phyloP scores from a whole-genome alignment of 2,797 vertebrate genomes.

The Danio albolineatus region DNA sequence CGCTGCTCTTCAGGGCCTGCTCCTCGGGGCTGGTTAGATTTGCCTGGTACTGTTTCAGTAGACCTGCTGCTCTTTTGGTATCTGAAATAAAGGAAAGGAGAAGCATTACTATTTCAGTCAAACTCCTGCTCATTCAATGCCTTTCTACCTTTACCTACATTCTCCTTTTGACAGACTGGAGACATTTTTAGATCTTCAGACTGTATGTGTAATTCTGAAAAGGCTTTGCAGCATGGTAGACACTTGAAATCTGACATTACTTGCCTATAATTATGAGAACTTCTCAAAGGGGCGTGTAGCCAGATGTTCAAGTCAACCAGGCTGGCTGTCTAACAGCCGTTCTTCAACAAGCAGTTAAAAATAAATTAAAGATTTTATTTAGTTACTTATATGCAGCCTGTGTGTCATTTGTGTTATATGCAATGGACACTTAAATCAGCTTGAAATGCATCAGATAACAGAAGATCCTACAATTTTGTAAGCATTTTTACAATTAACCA shows the following conservation, averaged over 20 bases:
- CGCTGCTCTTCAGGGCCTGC: constrained; percentile 83
- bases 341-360: constrained; percentile 1
- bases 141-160: background rate
- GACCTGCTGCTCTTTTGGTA: constrained; percentile 85
- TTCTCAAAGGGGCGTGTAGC: background rate
- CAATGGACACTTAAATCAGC: background rate
- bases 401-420: background rate
- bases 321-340: background rate
- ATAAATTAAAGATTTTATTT: background rate
- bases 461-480: background rate
- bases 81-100: constrained; percentile 72
- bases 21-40: constrained; percentile 84
- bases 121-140: background rate
- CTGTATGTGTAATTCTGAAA: background rate
- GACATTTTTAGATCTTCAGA: background rate
- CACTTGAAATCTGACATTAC: background rate
- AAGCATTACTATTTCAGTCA: background rate
- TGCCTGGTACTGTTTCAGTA: constrained; percentile 87
- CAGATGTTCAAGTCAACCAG: constrained; percentile 31
- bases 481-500: background rate
- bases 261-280: constrained; percentile 36
- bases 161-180: background rate
- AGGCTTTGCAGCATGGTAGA: constrained; percentile 6
- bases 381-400: background rate
- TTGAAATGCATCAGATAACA: constrained; percentile 5